phyloP scores from a whole-genome alignment of 2,797 vertebrate species.

The Neopelma chrysocephalum region DNA sequence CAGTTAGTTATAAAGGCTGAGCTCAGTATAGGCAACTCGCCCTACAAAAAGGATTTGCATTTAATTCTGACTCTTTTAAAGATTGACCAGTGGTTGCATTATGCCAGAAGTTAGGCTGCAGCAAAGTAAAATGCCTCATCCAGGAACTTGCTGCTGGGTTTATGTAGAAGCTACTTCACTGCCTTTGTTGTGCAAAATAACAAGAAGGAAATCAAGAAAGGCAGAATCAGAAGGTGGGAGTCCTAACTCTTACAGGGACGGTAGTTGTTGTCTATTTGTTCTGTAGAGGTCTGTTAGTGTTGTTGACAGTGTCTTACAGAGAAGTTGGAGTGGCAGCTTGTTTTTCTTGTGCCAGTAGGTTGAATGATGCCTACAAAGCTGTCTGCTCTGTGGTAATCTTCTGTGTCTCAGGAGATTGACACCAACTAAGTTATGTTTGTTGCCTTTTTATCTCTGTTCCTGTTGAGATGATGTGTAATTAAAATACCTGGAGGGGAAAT shows the following conservation, averaged over 20 bases:
- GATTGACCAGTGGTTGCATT: not conserved
- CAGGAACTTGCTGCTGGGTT: not conserved
- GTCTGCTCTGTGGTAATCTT: not conserved
- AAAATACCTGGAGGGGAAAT: conserved; percentile 7
- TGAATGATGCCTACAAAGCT: not conserved
- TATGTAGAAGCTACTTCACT: not conserved
- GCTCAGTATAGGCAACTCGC: not conserved
- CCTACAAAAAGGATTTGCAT: not conserved
- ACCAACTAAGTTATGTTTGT: conserved; percentile 8
- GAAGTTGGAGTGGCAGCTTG: not conserved
- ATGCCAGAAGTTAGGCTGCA: not conserved
- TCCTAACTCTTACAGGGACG: not conserved
- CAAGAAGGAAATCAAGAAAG: not conserved
- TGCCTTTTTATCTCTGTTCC: not conserved
- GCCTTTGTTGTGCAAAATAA: not conserved
- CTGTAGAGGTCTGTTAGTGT: not conserved
- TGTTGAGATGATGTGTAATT: conserved; percentile 1
- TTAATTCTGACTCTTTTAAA: not conserved
- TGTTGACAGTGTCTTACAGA: not conserved
- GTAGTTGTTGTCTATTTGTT: not conserved
- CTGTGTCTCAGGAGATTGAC: not conserved
- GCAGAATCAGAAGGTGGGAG: not conserved
- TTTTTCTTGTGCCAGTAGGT: not conserved
- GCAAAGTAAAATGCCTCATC: not conserved
- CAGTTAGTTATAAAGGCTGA: not conserved